Percentiles rank a stretch among this genome's conserved stretches.
phyloP scores from a whole-genome alignment of 2,797 vertebrate genomes.

The Pyrrhura leucotis region DNA sequence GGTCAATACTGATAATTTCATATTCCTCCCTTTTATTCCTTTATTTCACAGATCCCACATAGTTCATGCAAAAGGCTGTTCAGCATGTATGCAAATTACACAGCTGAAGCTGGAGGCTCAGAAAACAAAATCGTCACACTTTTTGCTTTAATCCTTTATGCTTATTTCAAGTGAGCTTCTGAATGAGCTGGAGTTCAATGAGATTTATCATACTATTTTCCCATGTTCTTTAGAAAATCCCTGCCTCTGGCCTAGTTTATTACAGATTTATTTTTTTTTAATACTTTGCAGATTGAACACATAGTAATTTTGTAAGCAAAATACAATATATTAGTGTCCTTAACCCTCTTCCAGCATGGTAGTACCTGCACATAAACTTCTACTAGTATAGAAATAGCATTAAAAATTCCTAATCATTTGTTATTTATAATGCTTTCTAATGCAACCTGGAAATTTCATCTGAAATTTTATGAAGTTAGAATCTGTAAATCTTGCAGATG shows the following conservation, averaged over 20 bases:
- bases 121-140: background rate
- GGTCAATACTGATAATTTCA: background rate
- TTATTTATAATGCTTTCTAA: background rate
- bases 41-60: background rate
- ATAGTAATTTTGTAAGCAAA: background rate
- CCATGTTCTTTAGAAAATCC: background rate
- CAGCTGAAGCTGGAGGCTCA: background rate
- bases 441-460: background rate
- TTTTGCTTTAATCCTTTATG: background rate
- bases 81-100: background rate
- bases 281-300: background rate
- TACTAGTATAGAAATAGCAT: background rate
- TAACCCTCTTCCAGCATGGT: background rate
- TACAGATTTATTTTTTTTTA: background rate
- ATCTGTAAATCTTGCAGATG: background rate
- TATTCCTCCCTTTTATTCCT: background rate
- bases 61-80: background rate
- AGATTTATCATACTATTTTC: background rate
- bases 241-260: background rate
- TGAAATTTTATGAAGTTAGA: background rate
- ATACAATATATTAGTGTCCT: background rate
- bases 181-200: background rate
- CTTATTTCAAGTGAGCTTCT: background rate
- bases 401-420: background rate
- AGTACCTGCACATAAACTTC: background rate